Conservation (phyloP, 1,140 invertebrate genomes). For the Drosophila ficusphila region DNA sequence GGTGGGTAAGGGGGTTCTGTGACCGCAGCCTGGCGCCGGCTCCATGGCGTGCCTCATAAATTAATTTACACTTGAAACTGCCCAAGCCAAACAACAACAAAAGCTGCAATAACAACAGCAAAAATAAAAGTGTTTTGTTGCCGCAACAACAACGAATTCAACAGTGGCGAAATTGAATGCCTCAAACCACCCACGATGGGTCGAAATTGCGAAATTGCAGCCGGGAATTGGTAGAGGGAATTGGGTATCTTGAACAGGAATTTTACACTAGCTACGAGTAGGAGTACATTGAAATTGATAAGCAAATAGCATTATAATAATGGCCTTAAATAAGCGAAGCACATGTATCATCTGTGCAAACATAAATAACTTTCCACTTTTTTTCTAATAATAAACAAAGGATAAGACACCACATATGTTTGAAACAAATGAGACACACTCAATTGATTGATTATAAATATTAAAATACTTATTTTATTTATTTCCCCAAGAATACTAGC, state of each 20-base stretch:
- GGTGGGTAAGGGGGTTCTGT: slow-evolving; percentile 12
- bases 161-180: slow-evolving; percentile 36
- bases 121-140: slow-evolving; percentile 50
- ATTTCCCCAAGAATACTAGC: too few species aligned
- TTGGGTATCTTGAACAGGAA: slow-evolving; percentile 15
- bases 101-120: slow-evolving; percentile 42
- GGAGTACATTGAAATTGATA: background rate
- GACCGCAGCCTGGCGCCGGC: slow-evolving; percentile 63
- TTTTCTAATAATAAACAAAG: too few species aligned
- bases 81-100: slow-evolving; percentile 46
- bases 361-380: too few species aligned
- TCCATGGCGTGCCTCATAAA: slow-evolving; percentile 76
- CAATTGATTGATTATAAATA: too few species aligned
- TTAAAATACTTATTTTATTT: too few species aligned
- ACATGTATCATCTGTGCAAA: too few species aligned
- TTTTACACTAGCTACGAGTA: background rate
- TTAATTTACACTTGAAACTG: slow-evolving; percentile 81
- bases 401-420: too few species aligned
- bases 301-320: too few species aligned
- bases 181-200: slow-evolving; percentile 37
- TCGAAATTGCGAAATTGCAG: slow-evolving; percentile 35
- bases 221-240: slow-evolving; percentile 14
- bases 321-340: too few species aligned
- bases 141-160: slow-evolving; percentile 19
- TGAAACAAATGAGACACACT: too few species aligned